Evolutionary conservation across 2,113 vertebrate species (phyloP).

Genomic region (Leucopternis melanops): DNA sequence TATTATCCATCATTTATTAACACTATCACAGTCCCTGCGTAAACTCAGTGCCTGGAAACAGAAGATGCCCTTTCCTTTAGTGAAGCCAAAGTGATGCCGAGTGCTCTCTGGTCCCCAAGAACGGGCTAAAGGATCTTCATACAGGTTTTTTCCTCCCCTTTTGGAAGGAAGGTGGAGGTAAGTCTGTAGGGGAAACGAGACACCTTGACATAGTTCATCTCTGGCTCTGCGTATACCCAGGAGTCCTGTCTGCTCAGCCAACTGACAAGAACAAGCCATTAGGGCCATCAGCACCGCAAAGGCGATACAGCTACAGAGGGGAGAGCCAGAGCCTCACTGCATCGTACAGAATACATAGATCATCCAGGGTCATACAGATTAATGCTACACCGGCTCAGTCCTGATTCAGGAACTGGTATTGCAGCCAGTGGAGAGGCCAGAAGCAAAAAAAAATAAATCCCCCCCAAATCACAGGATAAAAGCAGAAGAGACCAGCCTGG

Average conservation of each 20-base stretch:
- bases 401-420: fast-evolving
- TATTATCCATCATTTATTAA: fast-evolving
- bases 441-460: not conserved
- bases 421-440: not conserved
- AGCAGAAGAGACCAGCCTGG: not conserved
- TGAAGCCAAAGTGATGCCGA: fast-evolving
- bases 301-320: not conserved
- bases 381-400: not conserved
- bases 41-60: fast-evolving
- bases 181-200: not conserved
- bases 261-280: not conserved
- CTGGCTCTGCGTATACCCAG: not conserved
- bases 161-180: not conserved
- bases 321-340: not conserved
- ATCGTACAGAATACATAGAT: fast-evolving
- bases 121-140: fast-evolving
- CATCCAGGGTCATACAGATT: fast-evolving
- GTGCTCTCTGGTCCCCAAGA: not conserved
- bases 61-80: not conserved
- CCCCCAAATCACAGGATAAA: not conserved
- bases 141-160: not conserved
- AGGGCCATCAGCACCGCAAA: not conserved
- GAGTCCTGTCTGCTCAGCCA: not conserved
- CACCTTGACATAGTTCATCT: not conserved
- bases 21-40: fast-evolving